phyloP scores from a whole-genome alignment of 2,797 vertebrate species.

The Alosa sapidissima region DNA sequence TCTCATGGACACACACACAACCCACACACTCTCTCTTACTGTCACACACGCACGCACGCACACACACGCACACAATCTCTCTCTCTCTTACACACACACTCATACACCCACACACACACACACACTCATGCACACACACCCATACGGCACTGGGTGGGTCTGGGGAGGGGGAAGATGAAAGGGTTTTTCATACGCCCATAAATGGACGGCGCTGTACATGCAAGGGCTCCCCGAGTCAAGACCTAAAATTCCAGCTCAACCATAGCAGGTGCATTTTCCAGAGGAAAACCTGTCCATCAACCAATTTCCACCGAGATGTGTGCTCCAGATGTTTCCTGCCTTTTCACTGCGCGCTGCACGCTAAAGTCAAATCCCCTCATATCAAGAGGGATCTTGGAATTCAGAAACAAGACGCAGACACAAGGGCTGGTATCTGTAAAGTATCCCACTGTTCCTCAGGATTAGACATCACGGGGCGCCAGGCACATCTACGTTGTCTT shows the following conservation, averaged over 20 bases:
- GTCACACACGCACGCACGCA: neutral
- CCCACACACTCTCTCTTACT: neutral
- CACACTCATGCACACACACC: neutral
- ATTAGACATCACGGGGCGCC: conserved; percentile 37
- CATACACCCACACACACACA: neutral
- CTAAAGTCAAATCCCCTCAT: conserved; percentile 59
- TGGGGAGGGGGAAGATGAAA: conserved; percentile 15
- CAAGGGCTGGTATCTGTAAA: conserved; percentile 48
- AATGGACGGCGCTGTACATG: conserved; percentile 9
- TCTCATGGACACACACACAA: neutral
- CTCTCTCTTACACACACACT: neutral
- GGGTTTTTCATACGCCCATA: conserved; percentile 20
- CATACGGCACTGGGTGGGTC: neutral
- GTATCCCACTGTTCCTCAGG: conserved; percentile 38
- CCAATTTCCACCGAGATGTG: conserved; percentile 53
- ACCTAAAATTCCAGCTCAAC: conserved; percentile 45
- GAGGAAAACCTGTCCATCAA: conserved; percentile 52
- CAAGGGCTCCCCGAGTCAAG: neutral
- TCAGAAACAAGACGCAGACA: conserved; percentile 51
- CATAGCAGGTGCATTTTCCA: conserved; percentile 59
- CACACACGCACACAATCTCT: neutral
- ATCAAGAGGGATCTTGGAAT: conserved; percentile 55
- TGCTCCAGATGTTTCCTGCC: conserved; percentile 61
- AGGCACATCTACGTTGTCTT: conserved; percentile 39
- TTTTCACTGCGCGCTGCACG: conserved; percentile 59